A percentile compares a stretch with the other conserved stretches of the same genome.
Conservation (phyloP, 2,888 invertebrate species). For the Heteromurus nitidus region DNA sequence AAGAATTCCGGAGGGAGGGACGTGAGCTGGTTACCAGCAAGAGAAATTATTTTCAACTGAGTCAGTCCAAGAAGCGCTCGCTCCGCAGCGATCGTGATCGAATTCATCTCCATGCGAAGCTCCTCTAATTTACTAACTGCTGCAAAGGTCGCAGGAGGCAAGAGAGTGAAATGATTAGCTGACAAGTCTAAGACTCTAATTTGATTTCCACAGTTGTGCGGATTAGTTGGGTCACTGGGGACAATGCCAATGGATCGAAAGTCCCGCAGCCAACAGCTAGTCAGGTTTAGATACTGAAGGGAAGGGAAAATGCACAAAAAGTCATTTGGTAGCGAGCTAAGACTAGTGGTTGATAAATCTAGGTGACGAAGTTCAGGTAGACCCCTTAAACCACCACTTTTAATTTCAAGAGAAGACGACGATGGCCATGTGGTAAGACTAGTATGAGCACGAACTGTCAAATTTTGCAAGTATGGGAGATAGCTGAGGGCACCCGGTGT, state of each 20-base stretch:
- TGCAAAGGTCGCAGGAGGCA: conserved; percentile 84
- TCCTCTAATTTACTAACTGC: conserved; percentile 83
- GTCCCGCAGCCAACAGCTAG: conserved; percentile 86
- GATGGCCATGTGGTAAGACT: conserved; percentile 76
- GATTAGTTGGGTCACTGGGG: conserved; percentile 74
- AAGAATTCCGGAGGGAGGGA: conserved; percentile 89
- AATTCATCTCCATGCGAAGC: conserved; percentile 86
- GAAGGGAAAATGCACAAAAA: conserved; percentile 84
- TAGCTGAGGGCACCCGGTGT: conserved; percentile 89
- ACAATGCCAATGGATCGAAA: conserved; percentile 84
- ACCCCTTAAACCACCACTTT: conserved; percentile 85
- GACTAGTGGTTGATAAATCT: conserved; percentile 87
- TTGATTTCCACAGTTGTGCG: conserved; percentile 82
- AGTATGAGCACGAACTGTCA: conserved; percentile 88
- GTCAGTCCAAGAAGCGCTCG: conserved; percentile 85
- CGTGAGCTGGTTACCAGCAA: conserved; percentile 87
- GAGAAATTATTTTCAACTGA: conserved; percentile 83
- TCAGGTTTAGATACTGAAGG: conserved; percentile 85
- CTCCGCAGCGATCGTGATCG: conserved; percentile 85
- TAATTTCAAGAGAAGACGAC: conserved; percentile 85
- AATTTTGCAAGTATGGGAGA: conserved; percentile 84
- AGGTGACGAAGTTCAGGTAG: conserved; percentile 84
- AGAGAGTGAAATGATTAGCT: conserved; percentile 85
- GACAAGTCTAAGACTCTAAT: conserved; percentile 84
- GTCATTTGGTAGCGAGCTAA: conserved; percentile 86